Evolutionary conservation across 2,888 invertebrate species (phyloP).

Genomic region (Pristionchus entomophagus): DNA sequence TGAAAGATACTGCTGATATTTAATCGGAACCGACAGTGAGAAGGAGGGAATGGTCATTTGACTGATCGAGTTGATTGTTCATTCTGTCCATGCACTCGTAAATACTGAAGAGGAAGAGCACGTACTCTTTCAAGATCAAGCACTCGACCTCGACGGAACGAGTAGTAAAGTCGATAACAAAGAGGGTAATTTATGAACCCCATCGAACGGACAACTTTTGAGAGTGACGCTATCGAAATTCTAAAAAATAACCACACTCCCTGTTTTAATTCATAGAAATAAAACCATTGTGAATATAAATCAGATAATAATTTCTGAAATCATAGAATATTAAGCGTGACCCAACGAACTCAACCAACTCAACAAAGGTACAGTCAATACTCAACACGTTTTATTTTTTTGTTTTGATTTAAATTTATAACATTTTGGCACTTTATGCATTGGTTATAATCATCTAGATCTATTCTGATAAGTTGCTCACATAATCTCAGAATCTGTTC

Average conservation of each 20-base stretch:
- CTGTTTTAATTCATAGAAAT: not conserved
- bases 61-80: not conserved
- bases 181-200: not conserved
- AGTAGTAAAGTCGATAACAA: not conserved
- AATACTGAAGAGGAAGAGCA: slow-evolving; percentile 19
- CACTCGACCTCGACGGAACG: slow-evolving; percentile 22
- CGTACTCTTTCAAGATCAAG: slow-evolving; percentile 36
- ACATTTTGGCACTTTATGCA: not conserved
- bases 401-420: not conserved
- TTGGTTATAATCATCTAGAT: not conserved
- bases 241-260: not conserved
- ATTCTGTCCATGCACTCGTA: not conserved
- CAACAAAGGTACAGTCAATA: not conserved
- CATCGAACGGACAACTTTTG: not conserved
- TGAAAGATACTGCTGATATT: not conserved
- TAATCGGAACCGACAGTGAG: slow-evolving; percentile 18
- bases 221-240: not conserved
- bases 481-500: not conserved
- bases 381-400: not conserved
- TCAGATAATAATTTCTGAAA: not conserved
- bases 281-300: not conserved
- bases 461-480: not conserved
- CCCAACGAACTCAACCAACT: not conserved
- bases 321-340: not conserved
- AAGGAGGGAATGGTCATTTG: not conserved